Evolutionary conservation across 2,797 vertebrate genomes (phyloP), one percentile per base, ranked within the genome.

Genomic region (Rhinella marina): DNA sequence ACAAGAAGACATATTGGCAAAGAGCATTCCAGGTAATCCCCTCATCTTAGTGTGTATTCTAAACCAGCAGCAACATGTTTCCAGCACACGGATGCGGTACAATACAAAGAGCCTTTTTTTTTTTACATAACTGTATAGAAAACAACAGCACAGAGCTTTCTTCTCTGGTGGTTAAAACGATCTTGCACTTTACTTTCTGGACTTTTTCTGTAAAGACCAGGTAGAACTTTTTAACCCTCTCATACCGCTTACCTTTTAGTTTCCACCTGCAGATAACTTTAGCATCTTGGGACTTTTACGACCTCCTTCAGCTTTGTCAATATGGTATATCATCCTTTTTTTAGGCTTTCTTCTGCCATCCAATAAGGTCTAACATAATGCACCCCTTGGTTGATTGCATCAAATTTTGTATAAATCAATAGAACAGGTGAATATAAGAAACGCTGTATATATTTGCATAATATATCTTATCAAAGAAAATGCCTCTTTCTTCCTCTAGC

Each of bases 91-190:
- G 90, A 92, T 90, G 91, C 88, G 90, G 91, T 90, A 92, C 91
- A 93, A 92, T 90, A 92, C 91, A 93, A 93, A 92, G 91, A 90
- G 85, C 88, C 82, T 91, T 93, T 93, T 41, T 93, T 93, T 41
- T 41, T 92, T 92, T 70, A 66, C 61, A 77, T 77, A 78, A 77
- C 25, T 62, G 21, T 27, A 57, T 61, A 25, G n/a, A 78, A 10
- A 64, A 81, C 79, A 62, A 59, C 59, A 81, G 57, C 16, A 9
- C 59, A 50, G 5, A 41, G 29, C 29, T 23, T 48, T 48, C 59
- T 48, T 64, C 32, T 41, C 79, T n/a, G 59, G 21, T 41, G 11
- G 27, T 29, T 59, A 29, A 23, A 59, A 76, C 27, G 6, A 59
- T 19, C 17, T 56, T 57, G 25, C n/a, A 27, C 76, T 80, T 80